Conservation (phyloP, 2,888 invertebrate species). For the Xylota sylvarum region DNA sequence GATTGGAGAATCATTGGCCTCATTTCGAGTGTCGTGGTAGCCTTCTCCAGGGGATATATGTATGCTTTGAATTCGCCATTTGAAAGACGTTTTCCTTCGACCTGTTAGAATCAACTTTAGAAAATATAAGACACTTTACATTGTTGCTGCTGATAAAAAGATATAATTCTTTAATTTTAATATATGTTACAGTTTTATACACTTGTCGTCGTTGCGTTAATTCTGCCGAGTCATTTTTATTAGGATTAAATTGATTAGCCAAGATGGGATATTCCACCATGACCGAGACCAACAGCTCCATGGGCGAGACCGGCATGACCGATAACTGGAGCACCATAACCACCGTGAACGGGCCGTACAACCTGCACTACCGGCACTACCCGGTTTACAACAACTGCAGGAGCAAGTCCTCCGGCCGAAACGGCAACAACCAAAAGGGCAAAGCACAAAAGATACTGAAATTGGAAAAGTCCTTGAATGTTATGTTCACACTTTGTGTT, state of each 20-base stretch:
- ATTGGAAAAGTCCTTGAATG: background rate
- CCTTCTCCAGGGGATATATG: no score
- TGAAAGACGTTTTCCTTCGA: no score
- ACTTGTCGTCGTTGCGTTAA: background rate
- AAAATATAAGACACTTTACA: background rate
- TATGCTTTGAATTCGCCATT: no score
- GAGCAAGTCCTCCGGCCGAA: conserved; percentile 1
- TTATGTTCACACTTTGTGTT: background rate
- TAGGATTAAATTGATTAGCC: background rate
- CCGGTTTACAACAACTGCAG: background rate
- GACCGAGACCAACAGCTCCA: background rate
- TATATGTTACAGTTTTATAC: background rate
- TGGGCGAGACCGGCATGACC: background rate
- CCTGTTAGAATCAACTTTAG: background rate
- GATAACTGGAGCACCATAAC: background rate
- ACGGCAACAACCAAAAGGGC: conserved; percentile 18
- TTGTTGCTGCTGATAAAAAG: conserved; percentile 4
- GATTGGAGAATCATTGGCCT: no score
- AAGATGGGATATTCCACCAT: no score
- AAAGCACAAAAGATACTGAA: conserved; percentile 22
- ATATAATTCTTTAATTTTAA: conserved; percentile 4
- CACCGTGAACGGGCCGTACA: background rate
- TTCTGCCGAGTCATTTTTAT: background rate
- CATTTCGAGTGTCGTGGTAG: no score
- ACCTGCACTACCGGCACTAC: background rate